phyloP scores from a whole-genome alignment of 2,888 invertebrate genomes.

The Stenolophus ochropezus region DNA sequence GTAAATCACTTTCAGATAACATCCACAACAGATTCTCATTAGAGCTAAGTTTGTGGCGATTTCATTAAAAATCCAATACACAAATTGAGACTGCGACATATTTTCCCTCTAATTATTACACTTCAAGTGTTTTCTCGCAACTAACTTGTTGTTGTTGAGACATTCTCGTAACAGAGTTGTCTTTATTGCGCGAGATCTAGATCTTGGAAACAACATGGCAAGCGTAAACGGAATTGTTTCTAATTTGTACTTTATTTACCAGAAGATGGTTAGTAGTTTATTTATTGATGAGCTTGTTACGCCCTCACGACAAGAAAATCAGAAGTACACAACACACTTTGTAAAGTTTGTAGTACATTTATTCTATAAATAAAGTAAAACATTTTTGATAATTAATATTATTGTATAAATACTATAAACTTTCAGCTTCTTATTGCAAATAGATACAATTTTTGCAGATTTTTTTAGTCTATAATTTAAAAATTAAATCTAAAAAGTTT shows the following conservation, averaged over 20 bases:
- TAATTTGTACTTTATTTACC: background rate
- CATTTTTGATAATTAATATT: too few relatives aligned
- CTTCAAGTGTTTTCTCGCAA: background rate
- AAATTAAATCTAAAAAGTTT: too few relatives aligned
- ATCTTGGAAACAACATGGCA: background rate
- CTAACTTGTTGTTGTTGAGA: background rate
- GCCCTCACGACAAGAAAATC: background rate
- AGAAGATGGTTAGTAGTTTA: background rate
- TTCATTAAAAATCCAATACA: conserved; percentile 8
- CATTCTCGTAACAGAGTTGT: background rate
- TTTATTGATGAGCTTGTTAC: background rate
- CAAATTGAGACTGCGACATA: background rate
- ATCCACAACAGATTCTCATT: background rate
- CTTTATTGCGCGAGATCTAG: background rate
- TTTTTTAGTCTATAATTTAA: too few relatives aligned
- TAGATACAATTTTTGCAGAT: too few relatives aligned
- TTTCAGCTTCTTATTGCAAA: too few relatives aligned
- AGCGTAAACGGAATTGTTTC: background rate
- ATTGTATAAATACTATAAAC: too few relatives aligned
- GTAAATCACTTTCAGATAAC: background rate
- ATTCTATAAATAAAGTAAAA: too few relatives aligned
- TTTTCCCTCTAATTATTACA: conserved; percentile 5
- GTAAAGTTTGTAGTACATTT: too few relatives aligned
- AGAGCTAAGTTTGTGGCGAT: background rate
- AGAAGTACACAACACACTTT: too few relatives aligned